Conservation (phyloP, 1,140 invertebrate species). For the Lysiphlebus fabarum region DNA sequence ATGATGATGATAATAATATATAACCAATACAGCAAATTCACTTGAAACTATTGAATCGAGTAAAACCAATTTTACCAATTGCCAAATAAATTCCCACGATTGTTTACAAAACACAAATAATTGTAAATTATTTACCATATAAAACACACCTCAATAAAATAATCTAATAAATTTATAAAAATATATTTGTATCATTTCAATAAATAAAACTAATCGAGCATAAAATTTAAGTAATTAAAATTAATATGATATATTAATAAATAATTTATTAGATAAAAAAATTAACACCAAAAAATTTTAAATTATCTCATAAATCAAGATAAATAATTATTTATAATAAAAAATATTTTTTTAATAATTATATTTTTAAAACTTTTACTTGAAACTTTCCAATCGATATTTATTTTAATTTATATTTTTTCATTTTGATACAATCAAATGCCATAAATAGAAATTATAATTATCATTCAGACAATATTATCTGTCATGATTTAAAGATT, state of each 20-base stretch:
- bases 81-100: too few species aligned
- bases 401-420: too few species aligned
- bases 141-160: too few species aligned
- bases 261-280: too few species aligned
- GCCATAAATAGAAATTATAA: conserved; percentile 7
- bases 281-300: too few species aligned
- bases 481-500: background rate
- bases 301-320: conserved; percentile 24
- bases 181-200: conserved; percentile 12
- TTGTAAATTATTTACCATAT: too few species aligned
- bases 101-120: too few species aligned
- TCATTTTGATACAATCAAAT: background rate
- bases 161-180: too few species aligned
- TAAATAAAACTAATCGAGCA: conserved; percentile 19
- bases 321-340: conserved; percentile 17
- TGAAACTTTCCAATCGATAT: conserved; percentile 1
- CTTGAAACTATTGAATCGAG: too few species aligned
- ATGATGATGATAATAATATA: background rate
- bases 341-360: background rate
- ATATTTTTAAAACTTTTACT: background rate
- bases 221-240: too few species aligned
- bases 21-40: background rate
- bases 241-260: too few species aligned
- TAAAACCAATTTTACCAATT: too few species aligned
- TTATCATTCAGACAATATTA: background rate